phyloP scores from a whole-genome alignment of 2,113 vertebrate genomes.

The Salminus brasiliensis region DNA sequence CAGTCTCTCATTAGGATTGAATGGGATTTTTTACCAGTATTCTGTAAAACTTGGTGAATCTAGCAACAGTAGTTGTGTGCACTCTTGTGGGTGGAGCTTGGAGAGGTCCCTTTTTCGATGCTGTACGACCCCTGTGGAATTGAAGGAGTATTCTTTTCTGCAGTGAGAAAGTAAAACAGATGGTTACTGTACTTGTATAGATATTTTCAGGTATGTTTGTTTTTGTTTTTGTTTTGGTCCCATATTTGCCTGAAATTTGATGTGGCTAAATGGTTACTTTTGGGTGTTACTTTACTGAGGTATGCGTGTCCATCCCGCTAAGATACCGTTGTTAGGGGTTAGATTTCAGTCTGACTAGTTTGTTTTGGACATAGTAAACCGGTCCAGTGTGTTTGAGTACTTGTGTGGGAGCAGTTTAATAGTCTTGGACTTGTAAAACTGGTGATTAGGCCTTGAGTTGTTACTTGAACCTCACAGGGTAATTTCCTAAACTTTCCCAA shows the following conservation, averaged over 20 bases:
- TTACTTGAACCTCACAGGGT: constrained; percentile 48
- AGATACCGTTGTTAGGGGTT: constrained; percentile 23
- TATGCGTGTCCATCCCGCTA: background rate
- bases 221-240: constrained; percentile 10
- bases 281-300: constrained; percentile 32
- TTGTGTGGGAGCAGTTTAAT: constrained; percentile 16
- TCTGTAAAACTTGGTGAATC: too few relatives aligned
- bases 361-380: background rate
- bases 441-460: background rate
- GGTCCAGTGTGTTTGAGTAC: background rate
- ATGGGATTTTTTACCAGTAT: too few relatives aligned
- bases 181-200: constrained; percentile 26
- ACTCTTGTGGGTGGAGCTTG: background rate
- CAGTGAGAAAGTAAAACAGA: constrained; percentile 3
- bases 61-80: too few relatives aligned
- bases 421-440: background rate
- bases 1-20: too few relatives aligned
- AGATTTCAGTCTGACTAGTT: constrained; percentile 1
- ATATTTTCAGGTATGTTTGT: background rate
- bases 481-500: constrained; percentile 49
- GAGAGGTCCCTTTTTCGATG: background rate
- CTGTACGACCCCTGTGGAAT: constrained; percentile 42
- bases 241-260: constrained; percentile 20
- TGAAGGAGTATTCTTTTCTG: constrained; percentile 25
- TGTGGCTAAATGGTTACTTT: background rate